Base-by-base conservation (phyloP, 2,797 vertebrate genomes). In the Neopelma chrysocephalum region DNA sequence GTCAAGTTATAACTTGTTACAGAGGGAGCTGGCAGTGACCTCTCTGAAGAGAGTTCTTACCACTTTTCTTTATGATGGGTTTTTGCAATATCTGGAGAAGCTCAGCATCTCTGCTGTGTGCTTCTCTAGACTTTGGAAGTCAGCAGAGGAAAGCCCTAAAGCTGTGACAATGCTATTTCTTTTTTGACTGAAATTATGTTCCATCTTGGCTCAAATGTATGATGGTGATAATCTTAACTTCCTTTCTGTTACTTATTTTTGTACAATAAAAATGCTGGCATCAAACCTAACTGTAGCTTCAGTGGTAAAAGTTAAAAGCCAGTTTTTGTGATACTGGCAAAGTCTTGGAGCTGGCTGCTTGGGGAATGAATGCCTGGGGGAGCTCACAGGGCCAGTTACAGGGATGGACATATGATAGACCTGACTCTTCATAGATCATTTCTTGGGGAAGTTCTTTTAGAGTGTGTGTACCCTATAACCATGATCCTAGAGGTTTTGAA, bases 331-430 rank as follows among this genome's bases (percentile, higher is more conserved):
- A 10, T 11, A 15, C 22, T 87, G n/a, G 34, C n/a, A 38, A 43
- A 51, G 21, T 26, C 17, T 73, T 11, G 2, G 71, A 68, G 14
- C n/a, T 15, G n/a, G 36, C 20, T 85, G 65, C 31, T 48, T 1
- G 0, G 27, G 60, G 40, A 65, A 12, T 11, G 25, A 75, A 32
- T 31, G 48, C 64, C 53, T 54, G 36, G 5, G 4, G 32, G 36
- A 48, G 3, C 19, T 89, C 2, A 1, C 22, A 64, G 73, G 65
- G 34, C 38, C 15, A 16, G 8, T 3, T 17, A 7, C 2, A 2
- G 60, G 11, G 16, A 26, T 1, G 2, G 32, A 15, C 1, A 0
- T 3, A 4, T 14, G 31, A 21, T n/a, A 56, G 34, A n/a, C 11
- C 38, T 51, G 29, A 5, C 40, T 81, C 6, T 53, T 71, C 42